Conservation (phyloP, 2,113 vertebrate species). For the Lutjanus erythropterus region DNA sequence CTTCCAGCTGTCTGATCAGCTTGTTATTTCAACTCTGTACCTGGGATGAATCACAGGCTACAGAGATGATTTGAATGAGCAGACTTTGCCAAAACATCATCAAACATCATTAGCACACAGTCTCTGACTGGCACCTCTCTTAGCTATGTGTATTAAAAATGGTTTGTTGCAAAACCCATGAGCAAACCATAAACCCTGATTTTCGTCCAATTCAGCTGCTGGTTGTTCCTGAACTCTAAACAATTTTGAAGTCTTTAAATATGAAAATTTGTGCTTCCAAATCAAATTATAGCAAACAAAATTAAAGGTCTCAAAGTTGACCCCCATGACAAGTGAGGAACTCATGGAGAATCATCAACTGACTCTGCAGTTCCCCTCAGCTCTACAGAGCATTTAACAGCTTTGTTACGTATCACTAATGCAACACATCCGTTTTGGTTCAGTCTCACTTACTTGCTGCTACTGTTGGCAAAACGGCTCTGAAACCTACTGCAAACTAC, state of each 20-base stretch:
- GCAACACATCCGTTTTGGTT: too few species aligned
- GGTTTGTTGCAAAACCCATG: background rate
- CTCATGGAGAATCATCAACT: too few species aligned
- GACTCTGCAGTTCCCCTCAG: background rate
- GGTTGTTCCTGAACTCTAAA: background rate
- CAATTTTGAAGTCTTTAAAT: too few species aligned
- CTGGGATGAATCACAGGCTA: conserved; percentile 11
- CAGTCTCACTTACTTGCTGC: too few species aligned
- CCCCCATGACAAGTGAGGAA: too few species aligned
- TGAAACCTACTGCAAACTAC: too few species aligned
- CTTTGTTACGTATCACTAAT: background rate
- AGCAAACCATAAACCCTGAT: background rate
- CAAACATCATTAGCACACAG: too few species aligned
- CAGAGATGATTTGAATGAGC: background rate
- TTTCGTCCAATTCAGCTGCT: background rate
- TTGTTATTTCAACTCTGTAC: background rate
- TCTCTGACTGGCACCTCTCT: background rate
- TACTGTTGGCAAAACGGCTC: too few species aligned
- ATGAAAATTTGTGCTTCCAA: background rate
- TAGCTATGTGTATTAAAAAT: background rate
- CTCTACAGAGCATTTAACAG: background rate
- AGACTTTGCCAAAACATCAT: background rate
- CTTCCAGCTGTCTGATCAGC: conserved; percentile 10
- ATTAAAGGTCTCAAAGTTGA: background rate
- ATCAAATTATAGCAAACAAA: background rate